phyloP scores from a whole-genome alignment of 2,888 invertebrate genomes.

The Drosophila anomelani region DNA sequence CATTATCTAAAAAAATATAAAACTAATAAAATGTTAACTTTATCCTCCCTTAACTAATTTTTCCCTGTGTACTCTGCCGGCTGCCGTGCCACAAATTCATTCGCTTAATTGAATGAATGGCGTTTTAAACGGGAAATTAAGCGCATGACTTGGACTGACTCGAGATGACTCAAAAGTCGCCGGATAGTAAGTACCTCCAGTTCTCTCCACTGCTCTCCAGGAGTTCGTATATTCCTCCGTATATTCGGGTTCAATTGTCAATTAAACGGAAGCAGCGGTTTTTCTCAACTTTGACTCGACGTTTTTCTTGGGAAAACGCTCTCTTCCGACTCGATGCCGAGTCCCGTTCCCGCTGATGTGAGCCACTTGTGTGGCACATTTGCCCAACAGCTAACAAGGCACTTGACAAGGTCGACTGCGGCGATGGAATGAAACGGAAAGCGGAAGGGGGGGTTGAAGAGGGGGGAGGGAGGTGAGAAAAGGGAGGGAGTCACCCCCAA shows the following conservation, averaged over 20 bases:
- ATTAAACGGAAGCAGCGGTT: slow-evolving; percentile 79
- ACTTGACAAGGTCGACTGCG: slow-evolving; percentile 56
- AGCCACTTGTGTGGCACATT: slow-evolving; percentile 83
- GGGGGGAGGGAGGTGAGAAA: slow-evolving; percentile 19
- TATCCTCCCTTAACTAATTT: background rate
- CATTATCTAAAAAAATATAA: too few relatives aligned
- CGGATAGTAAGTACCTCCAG: slow-evolving; percentile 30
- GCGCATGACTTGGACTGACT: slow-evolving; percentile 66
- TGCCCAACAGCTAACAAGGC: slow-evolving; percentile 68
- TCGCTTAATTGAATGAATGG: slow-evolving; percentile 84
- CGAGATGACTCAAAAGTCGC: slow-evolving; percentile 30
- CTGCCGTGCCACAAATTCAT: slow-evolving; percentile 80
- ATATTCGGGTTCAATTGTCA: slow-evolving; percentile 75
- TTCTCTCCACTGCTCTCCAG: slow-evolving; percentile 43
- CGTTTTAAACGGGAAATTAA: slow-evolving; percentile 83
- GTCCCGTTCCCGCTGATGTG: slow-evolving; percentile 80
- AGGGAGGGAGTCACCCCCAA: slow-evolving; percentile 70
- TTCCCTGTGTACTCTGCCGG: slow-evolving; percentile 2
- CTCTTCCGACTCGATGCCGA: slow-evolving; percentile 18
- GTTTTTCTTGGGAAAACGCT: slow-evolving; percentile 64
- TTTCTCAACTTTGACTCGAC: slow-evolving; percentile 76
- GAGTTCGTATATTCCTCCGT: slow-evolving; percentile 44
- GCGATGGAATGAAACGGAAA: slow-evolving; percentile 2
- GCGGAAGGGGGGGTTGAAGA: background rate
- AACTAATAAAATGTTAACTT: background rate